Conservation (phyloP, 2,797 vertebrate genomes). For the Otolemur crassicaudatus region DNA sequence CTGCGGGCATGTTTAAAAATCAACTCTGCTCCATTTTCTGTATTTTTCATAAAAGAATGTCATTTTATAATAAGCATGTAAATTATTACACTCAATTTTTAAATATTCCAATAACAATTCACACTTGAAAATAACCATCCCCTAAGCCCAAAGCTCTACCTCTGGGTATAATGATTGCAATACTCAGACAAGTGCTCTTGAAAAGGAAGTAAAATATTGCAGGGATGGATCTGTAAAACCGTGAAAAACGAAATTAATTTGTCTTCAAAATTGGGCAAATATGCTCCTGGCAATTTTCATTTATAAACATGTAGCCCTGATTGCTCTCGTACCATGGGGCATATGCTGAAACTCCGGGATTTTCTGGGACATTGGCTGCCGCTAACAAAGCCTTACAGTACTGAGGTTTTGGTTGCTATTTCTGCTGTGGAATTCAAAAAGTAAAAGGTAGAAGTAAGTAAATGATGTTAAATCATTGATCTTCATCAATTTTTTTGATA, state of each 20-base stretch:
- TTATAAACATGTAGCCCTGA: not conserved
- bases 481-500: not conserved
- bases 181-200: not conserved
- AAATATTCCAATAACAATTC: not conserved
- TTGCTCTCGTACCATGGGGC: not conserved
- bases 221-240: not conserved
- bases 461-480: not conserved
- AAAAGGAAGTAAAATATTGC: not conserved
- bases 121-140: not conserved
- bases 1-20: not conserved
- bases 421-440: not conserved
- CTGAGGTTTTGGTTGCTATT: not conserved
- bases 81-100: not conserved
- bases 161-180: not conserved
- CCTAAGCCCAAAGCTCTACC: not conserved
- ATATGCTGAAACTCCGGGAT: not conserved
- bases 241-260: not conserved
- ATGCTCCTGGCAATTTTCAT: not conserved
- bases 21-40: not conserved
- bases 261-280: not conserved
- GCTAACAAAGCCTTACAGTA: not conserved
- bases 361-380: not conserved
- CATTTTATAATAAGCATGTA: not conserved
- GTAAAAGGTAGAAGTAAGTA: not conserved
- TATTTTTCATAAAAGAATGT: not conserved